Evolutionary conservation across 2,888 invertebrate genomes (phyloP).

Genomic region (Heliconius cydno): DNA sequence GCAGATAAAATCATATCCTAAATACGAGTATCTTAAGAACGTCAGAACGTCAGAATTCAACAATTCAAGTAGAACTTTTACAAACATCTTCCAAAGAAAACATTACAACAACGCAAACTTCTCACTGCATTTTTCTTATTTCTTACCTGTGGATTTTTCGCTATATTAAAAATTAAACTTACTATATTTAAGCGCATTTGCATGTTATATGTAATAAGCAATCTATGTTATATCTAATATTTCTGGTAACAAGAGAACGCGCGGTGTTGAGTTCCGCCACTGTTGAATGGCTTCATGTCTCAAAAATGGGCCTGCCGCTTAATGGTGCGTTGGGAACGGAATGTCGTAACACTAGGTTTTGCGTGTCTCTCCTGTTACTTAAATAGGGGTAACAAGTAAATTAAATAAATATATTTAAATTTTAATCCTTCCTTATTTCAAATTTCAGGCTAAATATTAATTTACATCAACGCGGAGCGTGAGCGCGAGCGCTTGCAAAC

Average conservation of each 20-base stretch:
- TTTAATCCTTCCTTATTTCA: neutral
- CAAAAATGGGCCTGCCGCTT: neutral
- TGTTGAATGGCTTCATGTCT: neutral
- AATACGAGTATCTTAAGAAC: neutral
- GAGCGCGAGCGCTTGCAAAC: conserved; percentile 22
- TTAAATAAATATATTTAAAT: neutral
- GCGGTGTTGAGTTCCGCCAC: neutral
- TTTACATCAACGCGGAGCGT: neutral
- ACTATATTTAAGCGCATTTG: too few relatives aligned
- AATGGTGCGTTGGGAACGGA: too few relatives aligned
- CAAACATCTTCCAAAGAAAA: neutral
- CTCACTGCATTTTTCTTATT: too few relatives aligned
- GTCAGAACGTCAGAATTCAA: too few relatives aligned
- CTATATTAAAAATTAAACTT: too few relatives aligned
- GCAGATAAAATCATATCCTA: too few relatives aligned
- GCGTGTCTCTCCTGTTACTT: neutral
- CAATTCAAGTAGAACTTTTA: neutral
- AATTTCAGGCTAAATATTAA: conserved; percentile 2
- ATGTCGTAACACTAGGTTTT: neutral
- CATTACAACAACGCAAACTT: too few relatives aligned
- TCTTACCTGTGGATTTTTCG: too few relatives aligned
- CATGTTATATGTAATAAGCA: too few relatives aligned
- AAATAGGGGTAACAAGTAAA: neutral
- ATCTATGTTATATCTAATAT: too few relatives aligned
- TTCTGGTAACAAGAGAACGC: neutral